These are phyloP conservation scores for Danionella dracula DNA, from an alignment of 2,797 vertebrate species.

Conservation along the genomic window DNA sequence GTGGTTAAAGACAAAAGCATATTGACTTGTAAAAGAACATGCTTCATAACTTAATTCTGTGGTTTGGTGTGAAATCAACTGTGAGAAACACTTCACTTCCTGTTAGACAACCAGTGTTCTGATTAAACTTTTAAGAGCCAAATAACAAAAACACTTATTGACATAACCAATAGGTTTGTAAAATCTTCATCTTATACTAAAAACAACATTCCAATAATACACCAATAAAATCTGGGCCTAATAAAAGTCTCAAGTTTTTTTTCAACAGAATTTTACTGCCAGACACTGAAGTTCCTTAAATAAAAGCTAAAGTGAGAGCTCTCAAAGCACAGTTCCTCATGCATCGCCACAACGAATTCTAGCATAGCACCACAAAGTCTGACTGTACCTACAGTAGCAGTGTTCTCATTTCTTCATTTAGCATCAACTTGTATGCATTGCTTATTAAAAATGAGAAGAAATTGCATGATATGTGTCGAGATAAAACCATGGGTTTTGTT, in stretches of 20 bases:
- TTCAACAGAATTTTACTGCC: constrained; percentile 15
- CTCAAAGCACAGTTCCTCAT: constrained; percentile 36
- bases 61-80: not conserved
- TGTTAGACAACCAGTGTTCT: not conserved
- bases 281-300: constrained; percentile 43
- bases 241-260: not conserved
- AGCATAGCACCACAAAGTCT: not conserved
- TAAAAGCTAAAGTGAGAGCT: constrained; percentile 28
- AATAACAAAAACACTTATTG: not conserved
- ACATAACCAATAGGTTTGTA: not conserved
- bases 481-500: too few relatives aligned
- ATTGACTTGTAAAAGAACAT: not conserved
- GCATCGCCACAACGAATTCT: not conserved
- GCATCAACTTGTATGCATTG: not conserved
- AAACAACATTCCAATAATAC: not conserved
- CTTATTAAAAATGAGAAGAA: too few relatives aligned
- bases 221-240: not conserved
- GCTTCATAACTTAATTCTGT: too few relatives aligned
- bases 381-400: not conserved
- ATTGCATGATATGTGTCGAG: too few relatives aligned
- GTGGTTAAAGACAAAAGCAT: not conserved
- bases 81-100: not conserved
- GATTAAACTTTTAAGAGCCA: not conserved
- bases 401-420: not conserved
- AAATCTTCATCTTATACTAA: not conserved